Conservation (phyloP, 2,888 invertebrate genomes). For the Agrochola litura region DNA sequence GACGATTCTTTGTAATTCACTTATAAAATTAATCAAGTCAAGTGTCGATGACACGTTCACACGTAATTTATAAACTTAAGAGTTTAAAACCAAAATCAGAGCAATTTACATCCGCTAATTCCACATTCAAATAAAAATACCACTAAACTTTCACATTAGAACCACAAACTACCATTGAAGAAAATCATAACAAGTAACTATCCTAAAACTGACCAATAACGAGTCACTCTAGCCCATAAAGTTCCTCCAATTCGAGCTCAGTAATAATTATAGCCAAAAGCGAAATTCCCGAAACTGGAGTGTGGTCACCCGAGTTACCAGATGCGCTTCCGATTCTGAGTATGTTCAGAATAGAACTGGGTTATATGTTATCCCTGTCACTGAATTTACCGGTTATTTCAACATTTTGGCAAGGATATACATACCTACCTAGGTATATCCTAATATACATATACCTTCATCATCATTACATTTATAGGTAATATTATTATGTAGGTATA, state of each 20-base stretch:
- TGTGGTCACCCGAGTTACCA: conserved; percentile 72
- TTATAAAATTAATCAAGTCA: not conserved
- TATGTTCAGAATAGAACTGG: conserved; percentile 47
- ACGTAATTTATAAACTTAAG: not conserved
- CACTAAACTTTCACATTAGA: not conserved
- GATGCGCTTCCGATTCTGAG: conserved; percentile 69
- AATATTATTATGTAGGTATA: too few species aligned
- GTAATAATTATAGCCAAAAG: conserved; percentile 72
- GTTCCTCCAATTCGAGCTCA: conserved; percentile 63
- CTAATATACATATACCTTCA: too few species aligned
- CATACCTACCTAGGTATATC: too few species aligned
- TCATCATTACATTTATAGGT: too few species aligned
- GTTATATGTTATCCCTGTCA: conserved; percentile 23
- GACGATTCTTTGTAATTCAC: not conserved
- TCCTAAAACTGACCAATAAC: conserved; percentile 1
- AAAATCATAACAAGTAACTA: not conserved
- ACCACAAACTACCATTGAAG: conserved; percentile 16
- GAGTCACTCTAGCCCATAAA: conserved; percentile 71
- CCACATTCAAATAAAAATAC: not conserved
- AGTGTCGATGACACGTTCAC: not conserved
- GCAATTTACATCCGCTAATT: not conserved
- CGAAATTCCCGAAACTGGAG: conserved; percentile 66
- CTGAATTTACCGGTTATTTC: conserved; percentile 18
- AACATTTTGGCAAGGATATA: conserved; percentile 17
- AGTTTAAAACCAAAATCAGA: not conserved